Percentiles rank a stretch among this genome's conserved stretches.
phyloP scores from a whole-genome alignment of 2,113 vertebrate species.

The Aphyosemion australe region DNA sequence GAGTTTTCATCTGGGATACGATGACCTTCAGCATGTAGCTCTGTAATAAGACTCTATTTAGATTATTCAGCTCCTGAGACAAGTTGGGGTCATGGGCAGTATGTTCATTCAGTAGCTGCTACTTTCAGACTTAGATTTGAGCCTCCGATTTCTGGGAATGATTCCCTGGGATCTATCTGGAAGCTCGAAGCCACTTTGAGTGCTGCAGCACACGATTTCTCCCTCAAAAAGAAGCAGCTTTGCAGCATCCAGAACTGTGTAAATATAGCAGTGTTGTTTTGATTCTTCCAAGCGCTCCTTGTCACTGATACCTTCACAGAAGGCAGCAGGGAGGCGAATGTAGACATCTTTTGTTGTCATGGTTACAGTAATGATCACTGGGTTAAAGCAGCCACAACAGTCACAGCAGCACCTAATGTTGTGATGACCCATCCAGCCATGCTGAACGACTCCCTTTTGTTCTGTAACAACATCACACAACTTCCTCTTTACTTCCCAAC shows the following conservation, averaged over 20 bases:
- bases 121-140: background rate
- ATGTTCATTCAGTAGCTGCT: background rate
- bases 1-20: background rate
- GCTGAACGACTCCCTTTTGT: background rate
- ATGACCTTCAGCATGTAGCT: background rate
- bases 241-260: background rate
- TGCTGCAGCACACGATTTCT: background rate
- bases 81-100: background rate
- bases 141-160: background rate
- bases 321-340: background rate
- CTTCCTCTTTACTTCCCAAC: background rate
- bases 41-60: background rate
- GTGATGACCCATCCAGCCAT: background rate
- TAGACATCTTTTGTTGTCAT: slow-evolving; percentile 4
- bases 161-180: background rate
- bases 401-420: background rate
- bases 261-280: background rate
- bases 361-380: slow-evolving; percentile 9
- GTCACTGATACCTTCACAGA: background rate
- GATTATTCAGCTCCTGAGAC: background rate
- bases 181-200: too few species aligned
- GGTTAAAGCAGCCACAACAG: background rate
- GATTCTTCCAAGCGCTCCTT: background rate
- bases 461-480: slow-evolving; percentile 2
- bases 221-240: too few species aligned